phyloP scores from a whole-genome alignment of 2,113 vertebrate species.

The Cisticola juncidis region DNA sequence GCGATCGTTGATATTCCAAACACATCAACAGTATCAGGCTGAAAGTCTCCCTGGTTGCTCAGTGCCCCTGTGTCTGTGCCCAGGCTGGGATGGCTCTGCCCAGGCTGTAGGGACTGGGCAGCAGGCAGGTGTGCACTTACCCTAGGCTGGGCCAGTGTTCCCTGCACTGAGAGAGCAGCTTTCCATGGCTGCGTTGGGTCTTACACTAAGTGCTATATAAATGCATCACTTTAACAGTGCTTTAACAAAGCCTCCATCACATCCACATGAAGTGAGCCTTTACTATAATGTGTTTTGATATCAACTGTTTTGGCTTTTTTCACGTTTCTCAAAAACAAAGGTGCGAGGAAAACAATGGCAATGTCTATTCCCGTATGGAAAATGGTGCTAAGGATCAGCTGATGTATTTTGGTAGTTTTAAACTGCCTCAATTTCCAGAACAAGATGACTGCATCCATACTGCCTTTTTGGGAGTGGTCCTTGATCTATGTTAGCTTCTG shows the following conservation, averaged over 20 bases:
- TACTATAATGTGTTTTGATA: background rate
- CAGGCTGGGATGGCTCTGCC: accelerated
- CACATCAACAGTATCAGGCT: background rate
- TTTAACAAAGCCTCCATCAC: background rate
- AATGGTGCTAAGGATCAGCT: background rate
- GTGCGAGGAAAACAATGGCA: background rate
- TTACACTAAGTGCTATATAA: background rate
- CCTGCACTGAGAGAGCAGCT: background rate
- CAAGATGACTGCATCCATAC: background rate
- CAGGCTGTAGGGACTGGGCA: background rate
- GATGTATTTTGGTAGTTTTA: background rate
- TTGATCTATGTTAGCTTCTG: background rate
- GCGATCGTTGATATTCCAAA: background rate
- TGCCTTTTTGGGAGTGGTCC: background rate
- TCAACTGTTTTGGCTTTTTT: background rate
- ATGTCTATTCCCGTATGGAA: accelerated
- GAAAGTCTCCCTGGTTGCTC: background rate
- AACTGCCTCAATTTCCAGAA: background rate
- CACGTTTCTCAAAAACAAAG: background rate
- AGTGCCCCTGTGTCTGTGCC: background rate
- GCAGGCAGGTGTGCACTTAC: background rate
- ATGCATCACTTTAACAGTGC: background rate
- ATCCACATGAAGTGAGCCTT: background rate
- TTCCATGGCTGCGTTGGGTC: background rate
- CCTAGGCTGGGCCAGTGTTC: background rate